phyloP scores from a whole-genome alignment of 1,140 invertebrate genomes.

The Scaptodrosophila lebanonensis region DNA sequence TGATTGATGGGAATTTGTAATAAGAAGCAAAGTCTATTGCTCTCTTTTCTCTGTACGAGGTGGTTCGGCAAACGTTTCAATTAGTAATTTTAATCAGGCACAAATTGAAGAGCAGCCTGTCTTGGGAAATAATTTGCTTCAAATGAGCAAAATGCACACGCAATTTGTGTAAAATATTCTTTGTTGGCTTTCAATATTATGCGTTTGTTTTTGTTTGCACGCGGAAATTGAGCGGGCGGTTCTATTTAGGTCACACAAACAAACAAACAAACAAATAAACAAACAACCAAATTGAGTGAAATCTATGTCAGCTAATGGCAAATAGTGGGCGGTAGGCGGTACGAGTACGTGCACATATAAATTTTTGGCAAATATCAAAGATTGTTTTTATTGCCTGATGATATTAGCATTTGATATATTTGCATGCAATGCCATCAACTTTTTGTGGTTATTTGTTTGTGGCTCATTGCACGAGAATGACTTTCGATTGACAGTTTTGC shows the following conservation, averaged over 20 bases:
- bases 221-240: constrained; percentile 49
- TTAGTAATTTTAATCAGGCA: constrained; percentile 58
- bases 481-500: no score
- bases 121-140: constrained; percentile 9
- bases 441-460: no score
- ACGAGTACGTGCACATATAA: no score
- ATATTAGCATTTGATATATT: no score
- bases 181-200: constrained; percentile 13
- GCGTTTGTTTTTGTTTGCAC: constrained; percentile 32
- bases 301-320: constrained; percentile 10
- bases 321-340: no score
- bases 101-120: background rate
- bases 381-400: no score
- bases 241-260: constrained; percentile 48
- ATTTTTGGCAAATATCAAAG: no score
- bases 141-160: constrained; percentile 31
- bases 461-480: no score
- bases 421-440: no score
- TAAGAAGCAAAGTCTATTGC: background rate
- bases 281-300: background rate
- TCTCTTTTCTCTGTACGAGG: background rate
- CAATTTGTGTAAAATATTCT: constrained; percentile 21
- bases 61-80: constrained; percentile 33
- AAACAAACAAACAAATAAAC: no score
- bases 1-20: constrained; percentile 19